These are phyloP conservation scores for Eulemur albifrons DNA, from an alignment of 2,797 vertebrate genomes.

Conservation along the genomic window DNA sequence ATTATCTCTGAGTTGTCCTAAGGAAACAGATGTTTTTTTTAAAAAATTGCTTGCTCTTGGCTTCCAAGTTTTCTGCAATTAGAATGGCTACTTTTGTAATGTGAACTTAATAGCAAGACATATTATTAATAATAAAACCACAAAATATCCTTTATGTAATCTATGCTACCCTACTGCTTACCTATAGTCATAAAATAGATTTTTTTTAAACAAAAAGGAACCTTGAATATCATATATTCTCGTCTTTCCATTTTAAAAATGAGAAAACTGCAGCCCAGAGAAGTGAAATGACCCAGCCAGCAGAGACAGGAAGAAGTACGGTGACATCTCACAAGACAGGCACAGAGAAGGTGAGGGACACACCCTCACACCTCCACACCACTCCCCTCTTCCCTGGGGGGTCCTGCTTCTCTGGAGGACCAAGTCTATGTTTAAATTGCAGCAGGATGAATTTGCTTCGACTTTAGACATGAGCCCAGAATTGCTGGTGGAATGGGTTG, in stretches of 20 bases:
- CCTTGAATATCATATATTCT: neutral
- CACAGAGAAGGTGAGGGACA: neutral
- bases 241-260: neutral
- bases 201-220: neutral
- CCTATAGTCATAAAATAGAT: neutral
- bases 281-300: neutral
- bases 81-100: constrained; percentile 25
- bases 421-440: neutral
- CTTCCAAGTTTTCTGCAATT: constrained; percentile 30
- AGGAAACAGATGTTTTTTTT: neutral
- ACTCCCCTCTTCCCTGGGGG: rapidly evolving
- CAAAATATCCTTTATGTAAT: neutral
- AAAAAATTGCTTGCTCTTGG: neutral
- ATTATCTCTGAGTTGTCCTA: neutral
- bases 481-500: too few relatives aligned
- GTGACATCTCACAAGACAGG: neutral
- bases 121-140: neutral
- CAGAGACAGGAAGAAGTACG: neutral
- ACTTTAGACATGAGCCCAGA: neutral
- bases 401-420: neutral
- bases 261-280: neutral
- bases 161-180: neutral
- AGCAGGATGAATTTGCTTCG: neutral
- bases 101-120: neutral
- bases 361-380: rapidly evolving